Conservation (phyloP, 2,113 vertebrate genomes). For the Gambusia holbrooki region DNA sequence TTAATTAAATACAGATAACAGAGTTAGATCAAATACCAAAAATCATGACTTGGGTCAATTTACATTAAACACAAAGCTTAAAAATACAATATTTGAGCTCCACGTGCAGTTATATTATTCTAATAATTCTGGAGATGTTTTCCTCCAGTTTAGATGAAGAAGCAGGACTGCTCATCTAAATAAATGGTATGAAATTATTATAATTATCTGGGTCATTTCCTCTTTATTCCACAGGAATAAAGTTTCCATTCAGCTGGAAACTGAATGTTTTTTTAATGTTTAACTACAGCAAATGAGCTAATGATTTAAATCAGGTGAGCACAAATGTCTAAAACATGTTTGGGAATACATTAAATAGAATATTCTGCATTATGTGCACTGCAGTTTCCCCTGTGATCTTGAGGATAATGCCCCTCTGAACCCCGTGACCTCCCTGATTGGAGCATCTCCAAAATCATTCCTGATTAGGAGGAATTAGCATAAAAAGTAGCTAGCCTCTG, state of each 20-base stretch:
- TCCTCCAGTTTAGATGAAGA: too few species aligned
- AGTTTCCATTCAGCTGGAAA: neutral
- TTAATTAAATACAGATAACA: too few species aligned
- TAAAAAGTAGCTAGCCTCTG: too few species aligned
- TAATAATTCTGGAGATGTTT: too few species aligned
- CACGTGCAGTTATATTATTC: too few species aligned
- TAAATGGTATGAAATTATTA: too few species aligned
- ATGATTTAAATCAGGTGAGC: neutral
- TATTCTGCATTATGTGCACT: neutral
- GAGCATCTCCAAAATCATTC: neutral
- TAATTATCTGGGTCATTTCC: neutral
- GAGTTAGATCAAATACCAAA: too few species aligned
- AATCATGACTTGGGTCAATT: too few species aligned
- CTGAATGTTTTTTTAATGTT: neutral
- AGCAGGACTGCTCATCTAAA: too few species aligned
- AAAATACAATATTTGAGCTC: too few species aligned
- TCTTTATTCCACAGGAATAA: neutral
- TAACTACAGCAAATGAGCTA: neutral
- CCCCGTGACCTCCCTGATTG: neutral
- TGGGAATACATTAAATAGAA: neutral
- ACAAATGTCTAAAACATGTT: neutral
- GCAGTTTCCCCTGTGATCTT: neutral
- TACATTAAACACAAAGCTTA: too few species aligned
- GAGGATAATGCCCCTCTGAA: neutral
- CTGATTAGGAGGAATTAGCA: too few species aligned